A percentile compares a stretch with the other conserved stretches of the same genome.
phyloP scores from a whole-genome alignment of 2,888 invertebrate species.

The Empis livida region DNA sequence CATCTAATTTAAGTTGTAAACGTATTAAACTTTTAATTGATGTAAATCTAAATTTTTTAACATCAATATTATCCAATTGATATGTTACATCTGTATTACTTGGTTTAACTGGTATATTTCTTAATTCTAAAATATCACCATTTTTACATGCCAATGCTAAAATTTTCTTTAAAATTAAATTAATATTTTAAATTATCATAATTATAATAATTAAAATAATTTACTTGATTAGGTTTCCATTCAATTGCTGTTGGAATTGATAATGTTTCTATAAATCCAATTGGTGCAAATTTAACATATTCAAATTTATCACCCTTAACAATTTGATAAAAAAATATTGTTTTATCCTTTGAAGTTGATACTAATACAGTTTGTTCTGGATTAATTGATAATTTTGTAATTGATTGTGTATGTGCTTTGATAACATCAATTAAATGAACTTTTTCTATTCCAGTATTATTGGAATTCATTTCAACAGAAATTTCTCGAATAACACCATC shows the following conservation, averaged over 20 bases:
- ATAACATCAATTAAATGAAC: constrained; percentile 36
- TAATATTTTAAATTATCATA: neutral
- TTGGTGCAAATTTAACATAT: constrained; percentile 40
- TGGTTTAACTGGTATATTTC: constrained; percentile 35
- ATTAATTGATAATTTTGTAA: constrained; percentile 51
- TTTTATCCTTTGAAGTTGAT: constrained; percentile 52
- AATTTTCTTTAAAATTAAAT: constrained; percentile 16
- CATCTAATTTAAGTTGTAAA: constrained; percentile 44
- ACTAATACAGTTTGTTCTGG: constrained; percentile 43
- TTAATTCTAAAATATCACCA: constrained; percentile 42
- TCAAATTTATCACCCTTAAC: constrained; percentile 26
- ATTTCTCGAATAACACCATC: constrained; percentile 57
- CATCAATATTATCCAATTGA: constrained; percentile 27
- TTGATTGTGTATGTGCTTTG: constrained; percentile 53
- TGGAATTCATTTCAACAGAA: constrained; percentile 18
- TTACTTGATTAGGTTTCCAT: constrained; percentile 46
- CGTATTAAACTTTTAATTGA: constrained; percentile 48
- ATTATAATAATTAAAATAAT: neutral
- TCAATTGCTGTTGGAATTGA: constrained; percentile 50
- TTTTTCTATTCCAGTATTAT: constrained; percentile 5
- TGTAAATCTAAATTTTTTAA: constrained; percentile 37
- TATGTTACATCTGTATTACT: constrained; percentile 39
- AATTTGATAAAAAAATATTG: constrained; percentile 53
- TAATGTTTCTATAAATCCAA: constrained; percentile 54
- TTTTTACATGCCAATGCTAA: constrained; percentile 42